Conservation (phyloP, 2,113 vertebrate genomes). For the Perca flavescens region DNA sequence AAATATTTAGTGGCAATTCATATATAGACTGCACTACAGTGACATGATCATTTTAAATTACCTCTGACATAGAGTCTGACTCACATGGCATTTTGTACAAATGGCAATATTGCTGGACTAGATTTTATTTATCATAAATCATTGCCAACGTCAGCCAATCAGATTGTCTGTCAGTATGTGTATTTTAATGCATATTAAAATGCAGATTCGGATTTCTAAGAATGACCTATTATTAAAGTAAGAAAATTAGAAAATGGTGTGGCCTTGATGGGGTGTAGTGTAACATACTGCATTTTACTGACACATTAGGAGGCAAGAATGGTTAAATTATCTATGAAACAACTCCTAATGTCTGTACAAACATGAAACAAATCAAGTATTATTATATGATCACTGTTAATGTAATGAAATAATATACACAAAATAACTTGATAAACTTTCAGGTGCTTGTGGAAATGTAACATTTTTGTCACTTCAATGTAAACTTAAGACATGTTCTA, state of each 20-base stretch:
- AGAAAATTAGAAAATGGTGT: neutral
- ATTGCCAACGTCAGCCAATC: neutral
- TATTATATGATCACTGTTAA: constrained; percentile 11
- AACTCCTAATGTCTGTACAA: neutral
- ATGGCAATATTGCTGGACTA: neutral
- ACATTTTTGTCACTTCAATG: constrained; percentile 7
- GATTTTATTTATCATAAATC: neutral
- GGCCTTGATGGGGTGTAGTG: neutral
- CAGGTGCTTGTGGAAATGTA: neutral
- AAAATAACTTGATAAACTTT: constrained; percentile 12
- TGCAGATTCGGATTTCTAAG: neutral
- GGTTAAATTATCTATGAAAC: neutral
- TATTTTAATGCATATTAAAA: neutral
- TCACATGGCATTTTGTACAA: neutral
- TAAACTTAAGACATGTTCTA: neutral
- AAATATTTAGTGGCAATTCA: neutral
- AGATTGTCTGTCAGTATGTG: neutral
- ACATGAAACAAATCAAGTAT: constrained; percentile 14
- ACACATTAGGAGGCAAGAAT: neutral
- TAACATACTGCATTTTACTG: neutral
- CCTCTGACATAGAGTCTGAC: neutral
- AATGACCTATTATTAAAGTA: neutral
- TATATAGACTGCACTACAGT: neutral
- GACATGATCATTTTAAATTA: neutral
- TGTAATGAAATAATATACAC: constrained; percentile 35